Base-by-base conservation (phyloP, 2,113 vertebrate species). In the Oreotrochilus melanogaster region DNA sequence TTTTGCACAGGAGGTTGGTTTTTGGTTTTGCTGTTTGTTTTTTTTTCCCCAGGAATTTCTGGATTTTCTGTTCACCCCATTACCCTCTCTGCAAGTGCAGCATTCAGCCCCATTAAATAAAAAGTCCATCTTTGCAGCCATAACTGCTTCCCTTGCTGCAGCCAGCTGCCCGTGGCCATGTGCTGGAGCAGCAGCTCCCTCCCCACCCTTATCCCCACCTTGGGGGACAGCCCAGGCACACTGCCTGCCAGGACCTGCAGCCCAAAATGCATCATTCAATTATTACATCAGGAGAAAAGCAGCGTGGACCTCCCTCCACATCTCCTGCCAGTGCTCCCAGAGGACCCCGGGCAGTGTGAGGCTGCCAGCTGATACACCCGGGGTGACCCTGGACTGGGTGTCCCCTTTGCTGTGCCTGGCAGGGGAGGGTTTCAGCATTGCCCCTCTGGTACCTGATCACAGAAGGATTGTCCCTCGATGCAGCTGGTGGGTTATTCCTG, bases 71-170 rank as follows among this genome's bases (percentile, higher is more conserved):
- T 28, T 28, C 1, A 0, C 30, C 35, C 56, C 51, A 2, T 12
- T 22, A 4, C 10, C 48, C 33, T 27, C 30, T 0, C 4, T 10
- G 58, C 18, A 8, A 60, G 53, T 37, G 2, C 39, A 4, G 42
- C 17, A 1, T 11, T 31, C 27, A 6, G 25, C 8, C 8, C 18
- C 18, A 1, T 18, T 3, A 15, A 7, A 15, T 15, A 39, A 53
- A 45, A 9, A 10, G 0, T 9, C 12, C 43, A 4, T 35, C 42
- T 28, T 27, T 1, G 7, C 22, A 6, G 39, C 5, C 7, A 1
- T 3, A 1, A 30, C 60, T 27, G 10, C 37, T 64, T 43, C 18
- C 50, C 42, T 35, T 25, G 0, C 69, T 10, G 39, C 1, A 33
- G 43, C 78, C 39, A 15, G 62, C 28, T 2, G 5, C 4, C 27